Evolutionary conservation across 2,113 vertebrate species (phyloP).

Genomic region (Bettongia penicillata): DNA sequence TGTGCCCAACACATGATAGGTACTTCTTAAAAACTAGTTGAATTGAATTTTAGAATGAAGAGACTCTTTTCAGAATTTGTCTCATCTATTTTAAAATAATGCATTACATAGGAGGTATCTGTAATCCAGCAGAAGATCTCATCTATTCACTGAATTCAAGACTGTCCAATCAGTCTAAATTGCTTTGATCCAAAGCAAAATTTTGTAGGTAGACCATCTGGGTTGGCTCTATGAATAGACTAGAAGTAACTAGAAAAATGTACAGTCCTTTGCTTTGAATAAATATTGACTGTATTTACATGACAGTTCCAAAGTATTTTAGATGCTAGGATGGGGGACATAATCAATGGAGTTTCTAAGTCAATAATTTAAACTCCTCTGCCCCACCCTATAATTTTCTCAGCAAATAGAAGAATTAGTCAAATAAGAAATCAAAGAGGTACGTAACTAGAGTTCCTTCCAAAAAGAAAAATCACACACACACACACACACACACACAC

Average conservation of each 20-base stretch:
- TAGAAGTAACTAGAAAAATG: not conserved
- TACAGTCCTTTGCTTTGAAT: not conserved
- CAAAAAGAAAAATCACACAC: too few species aligned
- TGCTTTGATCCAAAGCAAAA: not conserved
- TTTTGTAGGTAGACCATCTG: not conserved
- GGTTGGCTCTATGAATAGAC: not conserved
- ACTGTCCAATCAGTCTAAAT: not conserved
- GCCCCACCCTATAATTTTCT: constrained; percentile 6
- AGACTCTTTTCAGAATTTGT: not conserved
- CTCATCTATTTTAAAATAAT: constrained; percentile 5
- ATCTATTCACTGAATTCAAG: constrained; percentile 31
- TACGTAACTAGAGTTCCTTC: not conserved
- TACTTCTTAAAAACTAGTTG: not conserved
- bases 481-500: too few species aligned
- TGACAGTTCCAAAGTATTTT: not conserved
- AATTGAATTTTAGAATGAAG: not conserved
- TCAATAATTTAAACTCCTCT: not conserved
- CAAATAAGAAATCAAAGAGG: not conserved
- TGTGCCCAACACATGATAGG: not conserved
- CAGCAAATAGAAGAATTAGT: constrained; percentile 19
- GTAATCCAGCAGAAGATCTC: not conserved
- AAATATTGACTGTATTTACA: constrained; percentile 9
- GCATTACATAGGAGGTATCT: not conserved
- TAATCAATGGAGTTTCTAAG: not conserved
- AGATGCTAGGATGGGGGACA: not conserved